Base-by-base conservation (phyloP, 2,113 vertebrate species). In the Cyprinodon tularosa region DNA sequence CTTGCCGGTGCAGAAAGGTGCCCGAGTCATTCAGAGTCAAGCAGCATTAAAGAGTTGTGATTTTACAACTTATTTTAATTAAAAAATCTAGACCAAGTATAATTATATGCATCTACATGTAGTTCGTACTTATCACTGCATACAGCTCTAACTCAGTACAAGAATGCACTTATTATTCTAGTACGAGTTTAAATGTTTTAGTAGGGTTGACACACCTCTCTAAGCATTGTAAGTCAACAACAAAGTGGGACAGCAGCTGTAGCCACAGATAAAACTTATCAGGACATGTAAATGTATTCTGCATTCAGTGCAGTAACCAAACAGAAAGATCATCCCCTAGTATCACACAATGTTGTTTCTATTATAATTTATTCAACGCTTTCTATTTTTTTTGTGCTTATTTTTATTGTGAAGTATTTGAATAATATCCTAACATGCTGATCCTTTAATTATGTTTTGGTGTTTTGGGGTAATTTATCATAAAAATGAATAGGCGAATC, bases 271-370 rank as follows among this genome's bases (percentile, higher is more conserved):
- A 5, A 60, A 60, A 4, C 38, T 83, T 76, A 80, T 86, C 67
- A 60, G 38, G n/a, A n/a, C 74, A 90, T 89, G 89, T 74, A 92
- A 90, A 92, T 89, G 60, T 44, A 3, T 66, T 11, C 14, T 22
- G 1, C 0, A 4, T 0, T 29, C 22, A 47, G 20, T 37, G 22
- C 20, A 63, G 42, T 62, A 14, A n/a, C 62, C 3, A 12, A 12
- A 17, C 22, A 29, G 40, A 44, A 36, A 82, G 69, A 86, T 90
- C 86, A 79, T 90, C 72, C 77, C 82, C 42, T 47, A n/a, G 13
- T 60, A 3, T 38, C 8, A 20, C 11, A 17, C 13, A 70, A 17
- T 10, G 29, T 29, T 29, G 29, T 29, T 29, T 29, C 29, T 29
- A 29, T 29, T 29, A 29, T 29, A 29, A 29, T 29, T 29, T 29